Evolutionary conservation across 2,113 vertebrate species (phyloP).

Genomic region (Boleophthalmus pectinirostris): DNA sequence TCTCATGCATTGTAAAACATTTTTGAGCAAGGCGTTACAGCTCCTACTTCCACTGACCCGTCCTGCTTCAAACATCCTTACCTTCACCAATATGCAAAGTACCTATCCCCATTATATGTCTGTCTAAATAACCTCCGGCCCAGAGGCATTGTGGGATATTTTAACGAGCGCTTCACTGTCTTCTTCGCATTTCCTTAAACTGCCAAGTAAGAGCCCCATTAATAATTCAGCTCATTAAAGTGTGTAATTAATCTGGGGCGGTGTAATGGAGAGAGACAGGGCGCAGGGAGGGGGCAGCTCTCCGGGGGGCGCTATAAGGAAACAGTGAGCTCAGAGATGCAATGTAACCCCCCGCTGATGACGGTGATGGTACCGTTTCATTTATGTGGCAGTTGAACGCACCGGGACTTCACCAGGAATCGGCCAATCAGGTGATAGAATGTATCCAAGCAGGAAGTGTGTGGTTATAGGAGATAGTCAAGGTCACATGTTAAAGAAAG

Average conservation of each 20-base stretch:
- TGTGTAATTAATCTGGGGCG: conserved; percentile 96
- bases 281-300: conserved; percentile 48
- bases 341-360: conserved; percentile 46
- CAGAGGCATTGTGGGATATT: conserved; percentile 91
- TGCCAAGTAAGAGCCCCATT: conserved; percentile 98
- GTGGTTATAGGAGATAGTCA: conserved; percentile 45
- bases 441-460: background rate
- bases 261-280: conserved; percentile 76
- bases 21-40: background rate
- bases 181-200: conserved; percentile 95
- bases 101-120: conserved; percentile 88
- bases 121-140: conserved; percentile 87
- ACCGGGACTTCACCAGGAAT: conserved; percentile 57
- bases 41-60: background rate
- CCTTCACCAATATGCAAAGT: conserved; percentile 61
- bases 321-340: conserved; percentile 63
- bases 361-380: conserved; percentile 61
- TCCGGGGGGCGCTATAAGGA: conserved; percentile 54
- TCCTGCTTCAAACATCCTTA: conserved; percentile 26
- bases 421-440: conserved; percentile 44
- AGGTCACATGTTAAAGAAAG: conserved; percentile 36
- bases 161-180: conserved; percentile 91
- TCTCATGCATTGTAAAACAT: background rate
- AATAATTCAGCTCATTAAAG: conserved; percentile 99
- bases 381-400: conserved; percentile 65